These are phyloP conservation scores for Protobothrops flavoviridis DNA, from an alignment of 2,113 vertebrate species.

Conservation along the genomic window DNA sequence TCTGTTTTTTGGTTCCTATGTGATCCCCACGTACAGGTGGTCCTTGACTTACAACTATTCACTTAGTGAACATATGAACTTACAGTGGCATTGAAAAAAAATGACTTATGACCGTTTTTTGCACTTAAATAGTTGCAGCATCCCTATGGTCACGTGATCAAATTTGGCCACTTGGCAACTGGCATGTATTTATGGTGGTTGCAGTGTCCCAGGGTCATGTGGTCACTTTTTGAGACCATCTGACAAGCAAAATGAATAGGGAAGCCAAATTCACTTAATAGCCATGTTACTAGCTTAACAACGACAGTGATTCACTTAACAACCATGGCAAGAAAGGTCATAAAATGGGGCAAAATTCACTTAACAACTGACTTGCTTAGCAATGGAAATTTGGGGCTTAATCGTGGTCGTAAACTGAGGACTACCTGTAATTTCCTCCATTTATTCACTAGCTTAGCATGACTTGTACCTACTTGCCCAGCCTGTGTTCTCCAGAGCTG, in stretches of 20 bases:
- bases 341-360: not conserved
- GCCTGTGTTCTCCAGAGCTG: not conserved
- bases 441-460: not conserved
- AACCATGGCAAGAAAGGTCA: not conserved
- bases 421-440: not conserved
- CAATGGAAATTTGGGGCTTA: not conserved
- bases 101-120: not conserved
- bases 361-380: not conserved
- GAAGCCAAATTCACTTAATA: not conserved
- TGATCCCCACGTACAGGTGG: not conserved
- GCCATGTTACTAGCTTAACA: not conserved
- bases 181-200: not conserved
- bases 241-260: not conserved
- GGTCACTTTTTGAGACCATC: not conserved
- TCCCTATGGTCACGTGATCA: not conserved
- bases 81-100: not conserved
- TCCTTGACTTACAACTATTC: not conserved
- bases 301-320: not conserved
- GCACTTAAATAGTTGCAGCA: not conserved
- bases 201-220: not conserved
- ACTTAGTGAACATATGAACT: not conserved
- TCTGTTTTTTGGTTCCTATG: not conserved
- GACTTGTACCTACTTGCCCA: not conserved
- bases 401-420: not conserved
- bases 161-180: not conserved